Percentiles rank a stretch among this genome's conserved stretches.
These are phyloP conservation scores for Drusus annulatus DNA, from an alignment of 1,140 invertebrate genomes.

Conservation along the genomic window DNA sequence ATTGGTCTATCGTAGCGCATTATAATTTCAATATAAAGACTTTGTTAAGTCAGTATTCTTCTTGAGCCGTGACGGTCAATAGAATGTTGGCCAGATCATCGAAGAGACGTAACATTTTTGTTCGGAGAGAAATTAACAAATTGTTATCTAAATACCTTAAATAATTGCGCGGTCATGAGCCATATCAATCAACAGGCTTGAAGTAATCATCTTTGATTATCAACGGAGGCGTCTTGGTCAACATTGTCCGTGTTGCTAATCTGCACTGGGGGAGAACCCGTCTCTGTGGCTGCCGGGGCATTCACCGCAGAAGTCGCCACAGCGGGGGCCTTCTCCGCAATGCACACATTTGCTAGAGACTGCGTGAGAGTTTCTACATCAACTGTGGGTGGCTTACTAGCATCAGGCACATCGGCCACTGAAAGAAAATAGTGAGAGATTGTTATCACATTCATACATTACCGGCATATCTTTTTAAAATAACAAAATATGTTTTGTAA, in stretches of 20 bases:
- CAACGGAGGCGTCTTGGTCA: not conserved
- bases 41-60: conserved; percentile 7
- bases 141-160: conserved; percentile 35
- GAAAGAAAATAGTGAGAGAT: not conserved
- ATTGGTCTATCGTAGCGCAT: conserved; percentile 10
- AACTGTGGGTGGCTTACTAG: not conserved
- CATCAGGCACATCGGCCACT: not conserved
- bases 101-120: not conserved
- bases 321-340: not conserved
- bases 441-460: too few relatives aligned
- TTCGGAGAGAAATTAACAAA: conserved; percentile 24
- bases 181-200: conserved; percentile 10
- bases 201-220: conserved; percentile 40
- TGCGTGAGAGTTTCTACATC: conserved; percentile 19
- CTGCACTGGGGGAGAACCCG: not conserved
- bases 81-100: conserved; percentile 5
- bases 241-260: not conserved
- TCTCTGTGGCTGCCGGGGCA: too few relatives aligned
- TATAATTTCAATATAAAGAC: conserved; percentile 16
- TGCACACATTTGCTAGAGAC: conserved; percentile 16
- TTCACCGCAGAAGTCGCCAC: too few relatives aligned
- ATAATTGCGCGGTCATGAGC: conserved; percentile 43
- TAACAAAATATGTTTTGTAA: too few relatives aligned
- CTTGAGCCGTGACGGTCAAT: conserved; percentile 10
- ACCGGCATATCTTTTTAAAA: too few relatives aligned